These are phyloP conservation scores for Silurus asotus DNA, from an alignment of 2,113 vertebrate genomes.

Conservation along the genomic window DNA sequence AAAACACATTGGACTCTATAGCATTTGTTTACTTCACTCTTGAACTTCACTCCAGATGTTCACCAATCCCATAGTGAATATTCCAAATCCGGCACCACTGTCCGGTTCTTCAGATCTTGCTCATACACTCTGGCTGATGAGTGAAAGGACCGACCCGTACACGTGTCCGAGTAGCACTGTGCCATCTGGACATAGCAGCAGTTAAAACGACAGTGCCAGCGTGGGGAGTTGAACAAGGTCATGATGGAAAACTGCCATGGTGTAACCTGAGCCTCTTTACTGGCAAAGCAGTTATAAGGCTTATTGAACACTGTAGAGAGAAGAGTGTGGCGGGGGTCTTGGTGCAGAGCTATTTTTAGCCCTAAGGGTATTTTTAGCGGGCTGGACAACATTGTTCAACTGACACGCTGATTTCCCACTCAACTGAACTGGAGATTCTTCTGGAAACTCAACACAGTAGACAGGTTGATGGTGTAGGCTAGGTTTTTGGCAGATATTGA, in stretches of 20 bases:
- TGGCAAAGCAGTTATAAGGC: neutral
- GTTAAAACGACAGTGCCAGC: conserved; percentile 26
- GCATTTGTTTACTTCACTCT: neutral
- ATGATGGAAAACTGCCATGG: conserved; percentile 29
- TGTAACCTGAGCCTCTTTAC: conserved; percentile 38
- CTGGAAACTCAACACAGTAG: neutral
- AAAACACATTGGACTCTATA: neutral
- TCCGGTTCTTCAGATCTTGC: neutral
- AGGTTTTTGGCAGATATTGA: neutral
- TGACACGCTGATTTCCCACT: conserved; percentile 43
- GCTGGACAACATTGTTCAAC: conserved; percentile 42
- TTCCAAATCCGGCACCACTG: neutral
- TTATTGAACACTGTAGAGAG: conserved; percentile 27
- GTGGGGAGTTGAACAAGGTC: conserved; percentile 42
- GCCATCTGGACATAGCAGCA: conserved; percentile 28
- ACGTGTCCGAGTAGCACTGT: conserved; percentile 10
- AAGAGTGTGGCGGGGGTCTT: conserved; percentile 2
- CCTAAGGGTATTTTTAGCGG: conserved; percentile 47
- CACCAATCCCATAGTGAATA: neutral
- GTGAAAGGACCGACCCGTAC: conserved; percentile 28
- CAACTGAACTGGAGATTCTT: conserved; percentile 18
- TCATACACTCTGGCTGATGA: conserved; percentile 20
- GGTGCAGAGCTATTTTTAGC: conserved; percentile 45
- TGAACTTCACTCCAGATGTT: neutral
- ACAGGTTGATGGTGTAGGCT: neutral